Percentiles rank a stretch among this genome's conserved stretches.
Conservation (phyloP, 2,113 vertebrate species). For the Tretioscincus oriximinensis region DNA sequence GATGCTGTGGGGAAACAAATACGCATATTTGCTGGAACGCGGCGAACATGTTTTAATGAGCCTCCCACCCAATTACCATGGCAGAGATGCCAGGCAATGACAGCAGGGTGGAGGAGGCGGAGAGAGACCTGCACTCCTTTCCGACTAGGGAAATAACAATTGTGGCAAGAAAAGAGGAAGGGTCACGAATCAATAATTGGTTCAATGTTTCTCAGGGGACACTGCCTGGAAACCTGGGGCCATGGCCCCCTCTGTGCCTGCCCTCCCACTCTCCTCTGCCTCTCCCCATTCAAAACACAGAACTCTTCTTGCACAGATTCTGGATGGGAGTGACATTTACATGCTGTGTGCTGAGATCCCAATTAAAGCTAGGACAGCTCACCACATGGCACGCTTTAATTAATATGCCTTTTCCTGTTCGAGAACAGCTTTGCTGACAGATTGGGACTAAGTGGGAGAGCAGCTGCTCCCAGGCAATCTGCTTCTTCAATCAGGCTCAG, state of each 20-base stretch:
- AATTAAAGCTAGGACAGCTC: constrained; percentile 48
- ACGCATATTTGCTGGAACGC: rapidly evolving
- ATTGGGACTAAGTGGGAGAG: constrained; percentile 33
- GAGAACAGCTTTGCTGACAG: constrained; percentile 47
- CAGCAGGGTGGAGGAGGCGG: constrained; percentile 7
- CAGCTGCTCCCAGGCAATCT: constrained; percentile 12
- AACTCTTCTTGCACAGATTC: background rate
- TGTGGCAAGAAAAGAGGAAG: background rate
- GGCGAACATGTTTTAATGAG: background rate
- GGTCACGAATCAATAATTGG: background rate
- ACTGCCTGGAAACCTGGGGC: constrained; percentile 25
- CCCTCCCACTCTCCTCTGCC: background rate
- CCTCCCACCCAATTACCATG: background rate
- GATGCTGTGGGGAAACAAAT: constrained; percentile 34
- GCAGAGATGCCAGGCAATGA: background rate
- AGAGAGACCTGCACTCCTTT: background rate
- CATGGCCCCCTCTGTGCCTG: background rate
- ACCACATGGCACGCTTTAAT: constrained; percentile 44
- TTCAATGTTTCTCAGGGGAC: background rate
- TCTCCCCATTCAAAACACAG: rapidly evolving
- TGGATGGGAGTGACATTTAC: constrained; percentile 31
- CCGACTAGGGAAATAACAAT: background rate
- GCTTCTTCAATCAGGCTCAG: background rate
- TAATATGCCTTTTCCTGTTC: constrained; percentile 53
- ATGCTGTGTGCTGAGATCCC: constrained; percentile 29